Evolutionary conservation across 2,113 vertebrate genomes (phyloP).

Genomic region (Aspiorhynchus laticeps): DNA sequence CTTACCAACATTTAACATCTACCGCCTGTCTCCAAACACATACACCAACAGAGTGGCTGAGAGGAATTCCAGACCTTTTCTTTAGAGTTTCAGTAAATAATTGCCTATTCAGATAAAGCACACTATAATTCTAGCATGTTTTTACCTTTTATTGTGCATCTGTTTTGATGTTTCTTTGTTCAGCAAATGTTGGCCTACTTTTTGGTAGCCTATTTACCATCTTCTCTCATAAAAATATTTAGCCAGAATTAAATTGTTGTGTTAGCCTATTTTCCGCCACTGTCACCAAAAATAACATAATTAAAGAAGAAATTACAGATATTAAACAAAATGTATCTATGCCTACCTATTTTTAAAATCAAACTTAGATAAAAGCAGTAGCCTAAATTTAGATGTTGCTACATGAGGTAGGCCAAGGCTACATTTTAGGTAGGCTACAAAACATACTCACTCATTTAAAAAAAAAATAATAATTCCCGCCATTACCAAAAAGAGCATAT

Average conservation of each 20-base stretch:
- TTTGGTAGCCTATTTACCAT: background rate
- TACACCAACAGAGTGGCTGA: constrained; percentile 7
- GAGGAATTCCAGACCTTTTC: background rate
- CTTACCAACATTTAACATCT: constrained; percentile 64
- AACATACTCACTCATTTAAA: too few species aligned
- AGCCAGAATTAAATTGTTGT: background rate
- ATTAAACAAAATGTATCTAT: background rate
- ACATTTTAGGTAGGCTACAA: too few species aligned
- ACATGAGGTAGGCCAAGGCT: too few species aligned
- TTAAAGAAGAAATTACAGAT: background rate
- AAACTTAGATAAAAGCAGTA: background rate
- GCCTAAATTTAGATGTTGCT: too few species aligned
- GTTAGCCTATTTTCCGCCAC: background rate
- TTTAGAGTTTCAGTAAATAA: background rate
- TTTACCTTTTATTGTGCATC: background rate
- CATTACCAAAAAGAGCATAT: too few species aligned
- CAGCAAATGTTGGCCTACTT: background rate
- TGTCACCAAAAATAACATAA: background rate
- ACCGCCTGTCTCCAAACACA: constrained; percentile 61
- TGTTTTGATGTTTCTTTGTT: background rate
- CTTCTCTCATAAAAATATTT: background rate
- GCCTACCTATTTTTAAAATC: background rate
- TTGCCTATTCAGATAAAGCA: background rate
- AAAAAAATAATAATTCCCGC: too few species aligned
- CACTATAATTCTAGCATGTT: background rate